Conservation (phyloP, 2,797 vertebrate genomes). For the Mus spretus region DNA sequence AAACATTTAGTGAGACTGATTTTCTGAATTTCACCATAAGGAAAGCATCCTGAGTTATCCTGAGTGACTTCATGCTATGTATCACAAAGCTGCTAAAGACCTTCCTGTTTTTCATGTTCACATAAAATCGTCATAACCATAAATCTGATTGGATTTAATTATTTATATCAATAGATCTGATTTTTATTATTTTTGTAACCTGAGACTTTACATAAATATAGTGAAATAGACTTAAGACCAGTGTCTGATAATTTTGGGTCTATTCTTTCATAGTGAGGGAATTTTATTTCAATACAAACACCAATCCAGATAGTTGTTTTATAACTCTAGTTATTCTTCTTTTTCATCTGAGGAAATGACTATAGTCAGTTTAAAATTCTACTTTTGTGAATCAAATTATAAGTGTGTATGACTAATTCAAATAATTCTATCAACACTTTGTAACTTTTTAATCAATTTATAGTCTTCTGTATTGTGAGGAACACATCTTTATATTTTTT, state of each 20-base stretch:
- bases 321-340: neutral
- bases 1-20: neutral
- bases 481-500: neutral
- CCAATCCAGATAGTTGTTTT: neutral
- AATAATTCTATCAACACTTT: neutral
- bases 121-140: neutral
- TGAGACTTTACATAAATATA: slow-evolving; percentile 3
- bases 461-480: neutral
- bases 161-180: neutral
- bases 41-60: neutral
- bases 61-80: neutral
- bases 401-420: neutral
- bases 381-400: neutral
- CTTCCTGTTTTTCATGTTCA: neutral
- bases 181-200: neutral
- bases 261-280: neutral
- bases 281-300: neutral
- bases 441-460: slow-evolving; percentile 6
- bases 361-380: neutral
- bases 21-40: neutral
- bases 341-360: neutral
- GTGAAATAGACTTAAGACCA: neutral
- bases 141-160: neutral
- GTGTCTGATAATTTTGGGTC: neutral
- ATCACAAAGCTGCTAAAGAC: neutral